phyloP scores from a whole-genome alignment of 2,888 invertebrate genomes.

The Drosophila ezoana region DNA sequence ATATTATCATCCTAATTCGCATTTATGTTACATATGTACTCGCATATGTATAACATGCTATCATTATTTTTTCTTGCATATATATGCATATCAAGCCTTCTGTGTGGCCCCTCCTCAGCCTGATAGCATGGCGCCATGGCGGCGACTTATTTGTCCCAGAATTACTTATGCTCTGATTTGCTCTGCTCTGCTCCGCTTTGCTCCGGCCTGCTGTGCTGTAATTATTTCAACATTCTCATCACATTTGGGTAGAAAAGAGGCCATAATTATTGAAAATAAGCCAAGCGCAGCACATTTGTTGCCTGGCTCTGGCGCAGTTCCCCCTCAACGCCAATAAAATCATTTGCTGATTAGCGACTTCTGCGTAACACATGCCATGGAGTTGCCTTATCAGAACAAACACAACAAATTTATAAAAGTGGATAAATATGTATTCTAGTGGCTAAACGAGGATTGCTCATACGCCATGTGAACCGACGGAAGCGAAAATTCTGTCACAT shows the following conservation, averaged over 20 bases:
- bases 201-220: constrained; percentile 30
- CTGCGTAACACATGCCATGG: constrained; percentile 26
- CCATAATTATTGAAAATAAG: constrained; percentile 71
- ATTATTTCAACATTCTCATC: constrained; percentile 69
- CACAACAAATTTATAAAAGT: constrained; percentile 63
- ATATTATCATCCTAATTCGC: constrained; percentile 48
- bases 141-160: constrained; percentile 26
- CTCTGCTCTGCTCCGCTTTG: not conserved
- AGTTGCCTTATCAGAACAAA: constrained; percentile 63
- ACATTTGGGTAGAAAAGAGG: constrained; percentile 36
- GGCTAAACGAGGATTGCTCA: constrained; percentile 38
- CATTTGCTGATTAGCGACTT: constrained; percentile 69
- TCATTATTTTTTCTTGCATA: constrained; percentile 42
- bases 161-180: constrained; percentile 28
- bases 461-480: constrained; percentile 46
- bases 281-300: constrained; percentile 72
- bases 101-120: too few species aligned
- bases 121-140: constrained; percentile 48
- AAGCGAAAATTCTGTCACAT: constrained; percentile 65
- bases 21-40: constrained; percentile 5
- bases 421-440: constrained; percentile 36
- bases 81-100: constrained; percentile 30
- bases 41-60: constrained; percentile 18
- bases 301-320: constrained; percentile 24
- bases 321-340: constrained; percentile 56